Evolutionary conservation across 1,140 invertebrate genomes (phyloP).

Genomic region (Acromyrmex charruanus): DNA sequence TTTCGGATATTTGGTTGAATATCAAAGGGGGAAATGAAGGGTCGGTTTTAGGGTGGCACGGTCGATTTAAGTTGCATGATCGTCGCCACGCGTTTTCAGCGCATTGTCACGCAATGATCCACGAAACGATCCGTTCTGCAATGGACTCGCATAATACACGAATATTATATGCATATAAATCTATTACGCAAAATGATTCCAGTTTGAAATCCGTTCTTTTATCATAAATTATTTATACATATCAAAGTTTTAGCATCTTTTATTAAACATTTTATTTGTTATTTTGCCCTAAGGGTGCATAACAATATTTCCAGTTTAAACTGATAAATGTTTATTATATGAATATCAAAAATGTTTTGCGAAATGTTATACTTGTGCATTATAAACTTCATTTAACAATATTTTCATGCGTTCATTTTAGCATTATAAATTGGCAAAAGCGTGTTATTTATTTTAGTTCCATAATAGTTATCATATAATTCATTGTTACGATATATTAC

Average conservation of each 20-base stretch:
- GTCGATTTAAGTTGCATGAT: conserved; percentile 55
- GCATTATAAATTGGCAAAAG: not conserved
- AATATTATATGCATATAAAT: conserved; percentile 8
- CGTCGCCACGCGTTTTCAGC: conserved; percentile 41
- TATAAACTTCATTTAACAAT: conserved; percentile 39
- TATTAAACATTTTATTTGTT: not conserved
- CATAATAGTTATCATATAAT: conserved; percentile 16
- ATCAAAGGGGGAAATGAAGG: conserved; percentile 51
- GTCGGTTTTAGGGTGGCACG: conserved; percentile 51
- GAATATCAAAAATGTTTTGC: not conserved
- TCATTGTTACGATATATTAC: conserved; percentile 23
- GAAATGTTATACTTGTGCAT: conserved; percentile 18
- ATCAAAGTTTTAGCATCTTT: not conserved
- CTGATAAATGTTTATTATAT: not conserved
- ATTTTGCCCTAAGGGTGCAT: not conserved
- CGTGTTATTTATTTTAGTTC: conserved; percentile 19
- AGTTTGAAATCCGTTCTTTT: not conserved
- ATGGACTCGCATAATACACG: not conserved
- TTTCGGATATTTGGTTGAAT: conserved; percentile 52
- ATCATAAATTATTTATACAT: not conserved
- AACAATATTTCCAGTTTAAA: conserved; percentile 29
- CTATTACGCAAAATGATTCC: not conserved
- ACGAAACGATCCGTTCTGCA: conserved; percentile 18
- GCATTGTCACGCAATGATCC: conserved; percentile 46
- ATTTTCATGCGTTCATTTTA: conserved; percentile 34